Evolutionary conservation across 2,797 vertebrate species (phyloP).

Genomic region (Lithobates sylvaticus): DNA sequence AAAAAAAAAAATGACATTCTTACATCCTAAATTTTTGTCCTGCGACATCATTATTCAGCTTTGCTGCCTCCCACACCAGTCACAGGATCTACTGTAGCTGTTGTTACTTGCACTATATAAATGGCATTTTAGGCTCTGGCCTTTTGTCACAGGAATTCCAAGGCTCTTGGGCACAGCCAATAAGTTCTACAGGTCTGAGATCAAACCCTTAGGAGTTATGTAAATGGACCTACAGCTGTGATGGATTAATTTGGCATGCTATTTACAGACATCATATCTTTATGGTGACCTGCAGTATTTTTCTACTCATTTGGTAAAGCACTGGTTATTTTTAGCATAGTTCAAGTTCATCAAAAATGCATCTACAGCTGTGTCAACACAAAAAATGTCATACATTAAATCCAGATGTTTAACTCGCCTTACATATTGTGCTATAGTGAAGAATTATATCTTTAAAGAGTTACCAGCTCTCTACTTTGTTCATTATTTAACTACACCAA

Average conservation of each 20-base stretch:
- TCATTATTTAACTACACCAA: constrained; percentile 12
- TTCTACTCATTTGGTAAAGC: constrained; percentile 25
- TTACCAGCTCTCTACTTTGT: constrained; percentile 13
- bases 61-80: no score
- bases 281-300: constrained; percentile 30
- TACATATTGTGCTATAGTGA: constrained; percentile 32
- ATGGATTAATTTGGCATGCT: neutral
- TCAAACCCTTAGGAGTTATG: neutral
- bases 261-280: constrained; percentile 25
- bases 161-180: no score
- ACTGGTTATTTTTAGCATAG: constrained; percentile 50
- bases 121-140: neutral
- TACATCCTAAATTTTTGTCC: no score
- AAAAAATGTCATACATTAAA: constrained; percentile 45
- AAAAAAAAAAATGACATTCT: no score
- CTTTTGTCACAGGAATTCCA: no score
- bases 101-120: no score
- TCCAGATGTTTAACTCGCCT: constrained; percentile 52
- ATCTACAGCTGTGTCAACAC: constrained; percentile 58
- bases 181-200: no score
- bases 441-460: constrained; percentile 8
- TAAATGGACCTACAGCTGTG: neutral
- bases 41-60: no score
- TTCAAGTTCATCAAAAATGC: constrained; percentile 54
- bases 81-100: no score